Percentiles rank a stretch among this genome's conserved stretches.
Conservation (phyloP, 2,113 vertebrate species). For the Macroglossus sobrinus region DNA sequence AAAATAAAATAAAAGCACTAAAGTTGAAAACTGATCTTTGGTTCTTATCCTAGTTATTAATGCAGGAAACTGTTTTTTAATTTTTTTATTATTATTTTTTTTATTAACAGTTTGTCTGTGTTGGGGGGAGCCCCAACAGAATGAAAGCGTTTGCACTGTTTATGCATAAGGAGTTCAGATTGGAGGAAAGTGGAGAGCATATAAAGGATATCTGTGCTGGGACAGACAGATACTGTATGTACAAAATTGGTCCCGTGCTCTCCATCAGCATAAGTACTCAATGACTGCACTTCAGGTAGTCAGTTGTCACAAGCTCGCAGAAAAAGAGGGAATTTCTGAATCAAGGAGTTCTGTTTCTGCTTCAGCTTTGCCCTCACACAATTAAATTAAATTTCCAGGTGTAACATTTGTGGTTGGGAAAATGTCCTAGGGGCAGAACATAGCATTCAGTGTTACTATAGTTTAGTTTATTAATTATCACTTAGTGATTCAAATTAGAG, state of each 20-base stretch:
- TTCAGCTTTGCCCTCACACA: not conserved
- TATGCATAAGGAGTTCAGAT: constrained; percentile 85
- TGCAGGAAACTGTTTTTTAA: accelerated
- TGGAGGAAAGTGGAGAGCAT: constrained; percentile 78
- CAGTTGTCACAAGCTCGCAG: not conserved
- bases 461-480: not conserved
- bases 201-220: constrained; percentile 86
- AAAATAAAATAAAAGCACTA: not conserved
- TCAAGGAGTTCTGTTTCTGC: not conserved
- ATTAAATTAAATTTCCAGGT: not conserved
- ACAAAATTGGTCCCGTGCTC: constrained; percentile 89
- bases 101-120: constrained; percentile 87
- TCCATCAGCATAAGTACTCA: constrained; percentile 85
- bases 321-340: not conserved
- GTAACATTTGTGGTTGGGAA: not conserved
- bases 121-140: constrained; percentile 88
- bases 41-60: not conserved
- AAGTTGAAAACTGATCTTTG: accelerated
- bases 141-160: constrained; percentile 91
- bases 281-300: not conserved
- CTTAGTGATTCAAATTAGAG: not conserved
- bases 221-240: constrained; percentile 90
- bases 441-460: not conserved
- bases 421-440: not conserved
- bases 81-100: not conserved